Evolutionary conservation across 2,888 invertebrate genomes (phyloP), one percentile per base, ranked within the genome.

Genomic region (Hydropsyche betteni): DNA sequence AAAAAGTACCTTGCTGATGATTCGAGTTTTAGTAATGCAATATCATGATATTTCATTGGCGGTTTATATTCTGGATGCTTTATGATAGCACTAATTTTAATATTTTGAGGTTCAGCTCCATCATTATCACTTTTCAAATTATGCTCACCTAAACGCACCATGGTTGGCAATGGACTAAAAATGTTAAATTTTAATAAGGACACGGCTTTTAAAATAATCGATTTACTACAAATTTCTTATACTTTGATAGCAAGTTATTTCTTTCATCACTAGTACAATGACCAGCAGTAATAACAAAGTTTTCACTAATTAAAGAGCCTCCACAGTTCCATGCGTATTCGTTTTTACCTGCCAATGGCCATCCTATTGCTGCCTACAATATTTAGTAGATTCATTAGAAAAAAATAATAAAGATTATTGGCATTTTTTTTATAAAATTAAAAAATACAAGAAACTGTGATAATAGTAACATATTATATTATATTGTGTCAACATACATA

Each of bases 31-130:
- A 93, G 75, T 0, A 93, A 83, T 0, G 91, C 92, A 71, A 93
- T 91, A 80, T 93, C 93, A 80, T 92, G 85, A 83, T 93, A 92
- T 16, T 87, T 86, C 0, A 81, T 80, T 0, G 88, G 88, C 0
- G 88, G 85, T 0, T 82, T 82, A 83, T 91, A 91, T 0, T 85
- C 81, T 0, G 91, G 91, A 80, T 92, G 90, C 2, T 83, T 82
- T 75, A 85, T 83, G 7, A 88, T 84, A 0, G 80, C 80, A 0
- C 83, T 83, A 4, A 90, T 86, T 0, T 83, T 82, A 3, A 83
- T 83, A 77, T 86, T 85, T 69, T 80, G 80, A 16, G 89, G 88
- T n/a, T 82, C 80, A 0, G 88, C 87, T 0, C 87, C 87, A 73
- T 90, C 90, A 0, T 83, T 85, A 0, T 80, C 80, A 0, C 83